Base-by-base conservation (phyloP, 2,888 invertebrate species). In the Caenorhabditis macrosperma region DNA sequence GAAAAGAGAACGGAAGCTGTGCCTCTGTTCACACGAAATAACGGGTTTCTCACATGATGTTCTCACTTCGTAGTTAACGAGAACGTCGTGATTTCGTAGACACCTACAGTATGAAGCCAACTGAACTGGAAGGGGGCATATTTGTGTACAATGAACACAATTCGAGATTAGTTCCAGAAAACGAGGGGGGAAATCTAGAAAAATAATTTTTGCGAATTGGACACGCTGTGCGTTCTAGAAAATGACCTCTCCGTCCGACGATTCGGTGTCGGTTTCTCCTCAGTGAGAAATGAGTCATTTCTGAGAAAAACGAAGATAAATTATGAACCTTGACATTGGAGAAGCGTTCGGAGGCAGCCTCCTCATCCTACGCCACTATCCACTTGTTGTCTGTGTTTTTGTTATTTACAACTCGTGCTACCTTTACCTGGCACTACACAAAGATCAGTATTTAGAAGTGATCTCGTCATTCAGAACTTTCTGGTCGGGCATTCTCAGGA, bases 1-100 rank as follows among this genome's bases (percentile, higher is more conserved):
- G 33, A 69, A 52, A 59, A 59, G 52, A 60, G 22, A 57, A 55
- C 63, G 46, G 55, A 61, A 55, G 63, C 20, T 38, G 1, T 15
- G 44, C 12, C 12, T 57, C 33, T 46, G 52, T 72, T 63, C 60
- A 28, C n/a, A 28, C 6, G 38, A 41, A 59, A 38, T 44, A 24
- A 7, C 59, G 44, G 59, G 41, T 41, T 38, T 44, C 44, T 17
- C 20, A 33, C n/a, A 30, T 54, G 52, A 3, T 30, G 52, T 54
- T n/a, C 52, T 54, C 17, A 54, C 2, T n/a, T 28, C 30, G 22
- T 22, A 30, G 54, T 33, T 2, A 28, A 9, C 28, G 15, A 30
- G 17, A 33, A 54, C n/a, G 9, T n/a, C 54, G 2, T 50, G 28
- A 30, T 15, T 22, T 26, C 52, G 30, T 15, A 54, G 54, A 33